These are phyloP conservation scores for Netelia fuscicornis DNA, from an alignment of 2,888 invertebrate species.

Conservation along the genomic window DNA sequence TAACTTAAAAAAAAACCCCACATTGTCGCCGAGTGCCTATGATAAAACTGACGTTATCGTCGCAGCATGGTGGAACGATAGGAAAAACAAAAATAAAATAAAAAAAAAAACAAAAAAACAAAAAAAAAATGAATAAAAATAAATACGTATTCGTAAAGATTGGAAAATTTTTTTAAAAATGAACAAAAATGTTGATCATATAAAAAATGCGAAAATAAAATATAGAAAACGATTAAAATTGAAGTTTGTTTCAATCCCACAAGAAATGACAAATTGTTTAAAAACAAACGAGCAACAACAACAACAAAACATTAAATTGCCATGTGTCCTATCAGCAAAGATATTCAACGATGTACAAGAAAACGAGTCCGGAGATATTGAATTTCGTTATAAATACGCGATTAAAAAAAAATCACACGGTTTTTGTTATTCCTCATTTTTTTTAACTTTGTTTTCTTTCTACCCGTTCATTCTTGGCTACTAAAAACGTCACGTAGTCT, in stretches of 20 bases:
- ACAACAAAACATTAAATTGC: not conserved
- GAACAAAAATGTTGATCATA: slow-evolving; percentile 60
- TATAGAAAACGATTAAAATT: slow-evolving; percentile 46
- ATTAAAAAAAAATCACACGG: slow-evolving; percentile 27
- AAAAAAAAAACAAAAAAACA: slow-evolving; percentile 23
- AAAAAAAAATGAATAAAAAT: slow-evolving; percentile 14
- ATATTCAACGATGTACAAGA: not conserved
- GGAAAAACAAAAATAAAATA: slow-evolving; percentile 22
- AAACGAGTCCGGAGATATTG: not conserved
- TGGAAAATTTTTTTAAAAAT: slow-evolving; percentile 57
- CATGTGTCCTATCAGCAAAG: not conserved
- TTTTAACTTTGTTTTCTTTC: slow-evolving; percentile 33
- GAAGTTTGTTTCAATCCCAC: not conserved
- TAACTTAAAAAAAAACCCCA: slow-evolving; percentile 23
- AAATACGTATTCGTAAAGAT: slow-evolving; percentile 54
- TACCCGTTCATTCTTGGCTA: slow-evolving; percentile 11
- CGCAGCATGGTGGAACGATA: slow-evolving; percentile 45
- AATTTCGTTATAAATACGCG: slow-evolving; percentile 40
- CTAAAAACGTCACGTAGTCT: slow-evolving; percentile 50
- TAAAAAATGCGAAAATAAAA: slow-evolving; percentile 60
- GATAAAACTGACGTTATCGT: slow-evolving; percentile 56
- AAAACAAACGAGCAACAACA: not conserved
- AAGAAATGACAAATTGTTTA: not conserved
- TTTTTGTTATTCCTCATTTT: not conserved
- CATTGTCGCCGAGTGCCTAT: slow-evolving; percentile 71